Conservation (phyloP, 2,797 vertebrate genomes). For the Atherinosoma microstoma region DNA sequence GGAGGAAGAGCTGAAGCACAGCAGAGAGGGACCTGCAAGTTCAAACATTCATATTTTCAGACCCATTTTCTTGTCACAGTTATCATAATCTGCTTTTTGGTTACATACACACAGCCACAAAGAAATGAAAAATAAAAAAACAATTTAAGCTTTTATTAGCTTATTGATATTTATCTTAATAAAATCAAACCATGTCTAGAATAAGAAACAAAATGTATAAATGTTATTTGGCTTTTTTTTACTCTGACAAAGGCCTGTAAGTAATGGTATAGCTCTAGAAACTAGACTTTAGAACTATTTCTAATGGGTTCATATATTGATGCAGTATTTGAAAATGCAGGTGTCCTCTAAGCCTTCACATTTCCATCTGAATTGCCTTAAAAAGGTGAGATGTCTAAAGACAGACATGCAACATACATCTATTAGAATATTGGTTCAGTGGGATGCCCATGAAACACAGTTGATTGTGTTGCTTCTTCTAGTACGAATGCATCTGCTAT, state of each 20-base stretch:
- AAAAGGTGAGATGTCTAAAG: too few species aligned
- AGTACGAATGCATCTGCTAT: neutral
- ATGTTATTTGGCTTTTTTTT: neutral
- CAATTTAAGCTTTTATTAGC: neutral
- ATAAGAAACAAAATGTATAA: too few species aligned
- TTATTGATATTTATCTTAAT: neutral
- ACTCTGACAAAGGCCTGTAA: too few species aligned
- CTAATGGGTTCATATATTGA: neutral
- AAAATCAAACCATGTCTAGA: neutral
- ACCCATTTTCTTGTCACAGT: neutral
- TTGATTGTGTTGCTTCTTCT: neutral
- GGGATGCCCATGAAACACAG: too few species aligned
- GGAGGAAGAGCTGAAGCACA: neutral
- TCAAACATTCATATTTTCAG: neutral
- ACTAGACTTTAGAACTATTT: too few species aligned
- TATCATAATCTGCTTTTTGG: neutral
- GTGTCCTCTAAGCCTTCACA: neutral
- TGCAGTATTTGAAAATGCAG: neutral
- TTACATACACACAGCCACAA: neutral
- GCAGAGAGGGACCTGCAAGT: neutral
- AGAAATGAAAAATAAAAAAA: neutral
- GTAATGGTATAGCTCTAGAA: too few species aligned
- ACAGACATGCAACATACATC: too few species aligned
- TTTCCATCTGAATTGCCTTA: neutral
- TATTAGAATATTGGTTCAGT: too few species aligned